Conservation (phyloP, 2,888 invertebrate species). For the Melinaea marsaeus region DNA sequence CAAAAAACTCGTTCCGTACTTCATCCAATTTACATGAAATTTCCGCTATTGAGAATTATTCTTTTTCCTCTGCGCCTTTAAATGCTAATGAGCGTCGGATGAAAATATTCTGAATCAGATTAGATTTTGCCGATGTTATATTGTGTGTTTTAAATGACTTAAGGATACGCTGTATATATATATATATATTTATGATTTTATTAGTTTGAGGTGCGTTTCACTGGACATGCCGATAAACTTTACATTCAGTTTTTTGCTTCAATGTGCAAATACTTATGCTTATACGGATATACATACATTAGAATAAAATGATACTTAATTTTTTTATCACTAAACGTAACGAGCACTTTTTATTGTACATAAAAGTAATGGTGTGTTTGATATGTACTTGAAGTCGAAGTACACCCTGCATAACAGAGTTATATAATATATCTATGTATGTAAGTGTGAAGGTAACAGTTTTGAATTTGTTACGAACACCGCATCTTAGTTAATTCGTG, state of each 20-base stretch:
- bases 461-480: conserved; percentile 34
- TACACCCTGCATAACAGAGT: no score
- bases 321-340: no score
- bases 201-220: no score
- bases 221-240: no score
- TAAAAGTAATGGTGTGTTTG: no score
- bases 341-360: no score
- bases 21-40: conserved; percentile 70
- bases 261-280: no score
- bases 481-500: conserved; percentile 32
- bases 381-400: no score
- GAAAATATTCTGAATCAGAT: conserved; percentile 62
- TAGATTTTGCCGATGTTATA: conserved; percentile 54
- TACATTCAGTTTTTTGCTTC: no score
- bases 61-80: conserved; percentile 57
- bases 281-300: neutral
- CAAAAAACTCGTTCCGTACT: conserved; percentile 55
- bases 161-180: no score
- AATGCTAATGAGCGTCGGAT: conserved; percentile 68
- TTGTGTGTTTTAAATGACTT: conserved; percentile 43
- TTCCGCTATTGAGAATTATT: conserved; percentile 62
- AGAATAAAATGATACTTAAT: neutral
- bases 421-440: no score
- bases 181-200: no score
- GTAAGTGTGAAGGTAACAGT: conserved; percentile 19